Conservation (phyloP, 2,797 vertebrate genomes). For the Melanotaenia nigrans region DNA sequence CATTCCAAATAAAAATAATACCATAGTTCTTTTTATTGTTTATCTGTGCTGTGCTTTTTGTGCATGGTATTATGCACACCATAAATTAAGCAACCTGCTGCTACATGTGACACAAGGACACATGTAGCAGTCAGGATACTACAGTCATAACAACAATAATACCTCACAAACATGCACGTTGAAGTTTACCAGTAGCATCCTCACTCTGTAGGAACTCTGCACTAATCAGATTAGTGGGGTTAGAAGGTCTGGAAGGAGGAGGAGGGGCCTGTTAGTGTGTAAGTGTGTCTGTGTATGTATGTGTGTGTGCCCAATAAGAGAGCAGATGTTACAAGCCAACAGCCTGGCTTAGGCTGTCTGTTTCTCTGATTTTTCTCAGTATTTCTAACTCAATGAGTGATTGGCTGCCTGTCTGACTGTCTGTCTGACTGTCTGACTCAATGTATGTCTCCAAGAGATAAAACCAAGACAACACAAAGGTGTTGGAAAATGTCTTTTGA, state of each 20-base stretch:
- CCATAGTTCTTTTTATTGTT: neutral
- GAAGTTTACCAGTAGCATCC: constrained; percentile 45
- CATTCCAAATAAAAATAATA: neutral
- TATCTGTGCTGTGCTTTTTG: neutral
- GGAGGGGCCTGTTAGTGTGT: constrained; percentile 34
- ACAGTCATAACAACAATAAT: constrained; percentile 26
- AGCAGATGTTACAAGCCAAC: constrained; percentile 65
- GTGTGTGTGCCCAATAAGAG: constrained; percentile 29
- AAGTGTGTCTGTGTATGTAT: constrained; percentile 28
- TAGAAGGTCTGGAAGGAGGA: constrained; percentile 61
- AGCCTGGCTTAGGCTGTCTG: constrained; percentile 68
- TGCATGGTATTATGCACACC: neutral
- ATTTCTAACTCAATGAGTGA: constrained; percentile 32
- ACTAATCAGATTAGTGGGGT: constrained; percentile 74
- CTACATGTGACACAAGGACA: constrained; percentile 3
- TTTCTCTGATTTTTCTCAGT: constrained; percentile 58
- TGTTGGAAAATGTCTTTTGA: neutral
- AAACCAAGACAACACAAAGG: neutral
- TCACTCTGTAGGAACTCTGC: constrained; percentile 49
- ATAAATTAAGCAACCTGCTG: neutral
- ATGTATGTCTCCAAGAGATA: constrained; percentile 2
- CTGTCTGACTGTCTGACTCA: neutral
- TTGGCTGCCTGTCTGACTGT: constrained; percentile 10
- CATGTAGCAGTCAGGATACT: neutral
- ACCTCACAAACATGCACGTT: constrained; percentile 24